Base-by-base conservation (phyloP, 2,113 vertebrate genomes). In the Carassius auratus region DNA sequence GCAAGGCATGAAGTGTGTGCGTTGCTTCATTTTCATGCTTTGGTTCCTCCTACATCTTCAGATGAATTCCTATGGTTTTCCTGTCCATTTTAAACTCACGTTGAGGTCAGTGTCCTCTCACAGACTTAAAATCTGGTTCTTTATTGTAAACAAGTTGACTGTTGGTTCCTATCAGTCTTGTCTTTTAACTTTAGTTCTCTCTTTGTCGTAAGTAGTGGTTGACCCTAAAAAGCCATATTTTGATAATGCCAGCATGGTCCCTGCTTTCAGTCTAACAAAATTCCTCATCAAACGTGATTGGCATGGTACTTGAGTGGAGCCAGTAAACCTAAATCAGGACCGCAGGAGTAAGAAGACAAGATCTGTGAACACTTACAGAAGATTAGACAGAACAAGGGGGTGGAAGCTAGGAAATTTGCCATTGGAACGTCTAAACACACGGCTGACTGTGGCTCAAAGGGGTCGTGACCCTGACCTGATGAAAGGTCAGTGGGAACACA, bases 341-440 rank as follows among this genome's bases (percentile, higher is more conserved):
- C 15, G 13, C 61, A 15, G 19, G 66, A 8, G 3, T 42, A 86
- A 59, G 66, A 91, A 85, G 86, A 45, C 48, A 89, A 36, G 76
- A 90, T 92, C 92, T 94, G 93, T 92, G 92, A 94, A 92, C 93
- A 93, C 90, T 93, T 92, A 91, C 66, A 42, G 76, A 36, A 86
- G 90, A 94, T 93, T 92, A 93, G 85, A 23, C 83, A 38, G 57
- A 89, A 90, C 85, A 89, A 5, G 52, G 84, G 38, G 66, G 55
- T 62, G 76, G 86, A 84, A 88, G 38, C 84, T 84, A 89, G 76
- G 81, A 86, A 87, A 87, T 89, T 76, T 82, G 48, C 61, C 79
- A 84, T 33, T 0, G 76, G 85, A 78, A 81, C 61, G 81, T 84
- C 52, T 71, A 69, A 83, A 81, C 80, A 78, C 45, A 42, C 64